These are phyloP conservation scores for Xanthia togata DNA, from an alignment of 2,888 invertebrate genomes.

Conservation along the genomic window DNA sequence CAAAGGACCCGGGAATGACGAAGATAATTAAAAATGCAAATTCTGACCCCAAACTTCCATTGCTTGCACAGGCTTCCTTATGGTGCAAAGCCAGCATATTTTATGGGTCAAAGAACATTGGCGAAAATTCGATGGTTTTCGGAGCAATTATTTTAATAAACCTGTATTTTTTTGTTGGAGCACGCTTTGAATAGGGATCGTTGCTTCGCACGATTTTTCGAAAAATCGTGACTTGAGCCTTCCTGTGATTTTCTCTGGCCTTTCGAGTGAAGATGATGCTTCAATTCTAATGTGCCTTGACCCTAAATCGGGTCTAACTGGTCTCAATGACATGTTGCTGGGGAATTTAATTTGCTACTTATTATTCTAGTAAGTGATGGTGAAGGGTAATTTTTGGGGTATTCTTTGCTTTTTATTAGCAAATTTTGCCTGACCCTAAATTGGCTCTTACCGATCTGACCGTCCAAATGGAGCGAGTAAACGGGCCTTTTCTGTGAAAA, in stretches of 20 bases:
- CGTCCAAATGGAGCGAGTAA: neutral
- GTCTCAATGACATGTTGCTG: neutral
- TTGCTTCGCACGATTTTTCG: conserved; percentile 10
- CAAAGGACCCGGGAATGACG: neutral
- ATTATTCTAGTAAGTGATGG: neutral
- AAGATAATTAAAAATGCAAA: conserved; percentile 33
- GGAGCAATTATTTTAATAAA: neutral
- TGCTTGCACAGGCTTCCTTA: conserved; percentile 16
- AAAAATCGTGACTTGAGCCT: conserved; percentile 26
- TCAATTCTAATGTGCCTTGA: conserved; percentile 5
- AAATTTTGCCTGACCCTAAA: neutral
- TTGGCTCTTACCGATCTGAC: neutral
- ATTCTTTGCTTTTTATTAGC: neutral
- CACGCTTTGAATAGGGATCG: neutral
- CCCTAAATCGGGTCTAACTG: conserved; percentile 1
- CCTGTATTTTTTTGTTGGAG: neutral
- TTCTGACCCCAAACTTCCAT: conserved; percentile 19
- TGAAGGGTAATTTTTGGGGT: neutral
- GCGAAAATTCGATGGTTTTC: neutral
- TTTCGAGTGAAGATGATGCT: neutral
- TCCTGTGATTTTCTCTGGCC: conserved; percentile 24
- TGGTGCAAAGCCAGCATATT: conserved; percentile 3
- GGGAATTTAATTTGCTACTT: neutral
- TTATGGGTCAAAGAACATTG: neutral
- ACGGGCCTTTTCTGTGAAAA: conserved; percentile 22